Evolutionary conservation across 2,797 vertebrate genomes (phyloP).

Genomic region (Gadopsis bispinosus): DNA sequence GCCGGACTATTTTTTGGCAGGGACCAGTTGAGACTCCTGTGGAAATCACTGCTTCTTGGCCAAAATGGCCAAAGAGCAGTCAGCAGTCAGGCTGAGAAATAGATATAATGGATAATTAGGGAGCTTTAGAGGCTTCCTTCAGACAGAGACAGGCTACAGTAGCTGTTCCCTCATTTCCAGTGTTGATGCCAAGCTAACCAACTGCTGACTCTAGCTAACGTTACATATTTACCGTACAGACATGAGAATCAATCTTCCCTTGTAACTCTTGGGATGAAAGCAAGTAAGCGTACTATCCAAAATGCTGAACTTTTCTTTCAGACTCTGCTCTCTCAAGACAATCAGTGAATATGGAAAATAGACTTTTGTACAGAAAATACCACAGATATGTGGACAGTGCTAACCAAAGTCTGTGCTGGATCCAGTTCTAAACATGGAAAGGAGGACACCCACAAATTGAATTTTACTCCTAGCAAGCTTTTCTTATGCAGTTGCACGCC

Average conservation of each 20-base stretch:
- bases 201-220: neutral
- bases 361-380: neutral
- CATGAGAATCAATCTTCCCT: neutral
- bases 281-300: neutral
- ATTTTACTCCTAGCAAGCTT: neutral
- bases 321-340: neutral
- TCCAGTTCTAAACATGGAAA: neutral
- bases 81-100: neutral
- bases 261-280: neutral
- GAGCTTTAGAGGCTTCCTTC: neutral
- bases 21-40: neutral
- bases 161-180: too few relatives aligned
- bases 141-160: neutral
- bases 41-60: neutral
- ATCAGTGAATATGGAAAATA: conserved; percentile 10
- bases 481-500: neutral
- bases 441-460: neutral
- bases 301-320: neutral
- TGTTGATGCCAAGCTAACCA: neutral
- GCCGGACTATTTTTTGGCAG: neutral
- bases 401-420: conserved; percentile 3
- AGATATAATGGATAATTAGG: neutral
- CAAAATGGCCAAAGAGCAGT: neutral
- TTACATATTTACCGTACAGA: neutral
- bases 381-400: conserved; percentile 18